phyloP scores from a whole-genome alignment of 2,888 invertebrate species.

The Scaptomyza parva region DNA sequence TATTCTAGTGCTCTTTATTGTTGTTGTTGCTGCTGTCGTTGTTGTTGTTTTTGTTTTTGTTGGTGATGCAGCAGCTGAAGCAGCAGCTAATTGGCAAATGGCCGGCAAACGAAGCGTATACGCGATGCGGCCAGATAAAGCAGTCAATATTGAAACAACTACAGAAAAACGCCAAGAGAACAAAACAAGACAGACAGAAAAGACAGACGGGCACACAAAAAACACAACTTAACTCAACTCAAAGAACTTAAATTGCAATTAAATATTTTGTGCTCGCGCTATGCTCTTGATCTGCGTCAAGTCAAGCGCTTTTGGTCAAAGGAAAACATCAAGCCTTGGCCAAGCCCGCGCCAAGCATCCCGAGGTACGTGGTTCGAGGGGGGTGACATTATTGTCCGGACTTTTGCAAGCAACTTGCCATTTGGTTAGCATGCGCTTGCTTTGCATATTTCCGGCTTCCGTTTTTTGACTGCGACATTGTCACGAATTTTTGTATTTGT shows the following conservation, averaged over 20 bases:
- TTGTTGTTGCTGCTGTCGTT: no score
- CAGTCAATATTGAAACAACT: conserved; percentile 13
- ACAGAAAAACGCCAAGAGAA: neutral
- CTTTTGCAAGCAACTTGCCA: conserved; percentile 18
- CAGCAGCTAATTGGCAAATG: conserved; percentile 60
- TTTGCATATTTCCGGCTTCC: conserved; percentile 63
- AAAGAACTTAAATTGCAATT: conserved; percentile 36
- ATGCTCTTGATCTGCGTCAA: conserved; percentile 33
- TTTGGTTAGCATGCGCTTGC: conserved; percentile 35
- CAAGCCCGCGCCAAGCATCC: neutral
- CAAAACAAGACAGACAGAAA: no score
- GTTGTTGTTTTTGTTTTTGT: neutral
- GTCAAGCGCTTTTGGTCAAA: conserved; percentile 33
- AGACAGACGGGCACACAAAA: no score
- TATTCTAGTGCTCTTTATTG: no score
- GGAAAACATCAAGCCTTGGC: neutral
- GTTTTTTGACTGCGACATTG: conserved; percentile 50
- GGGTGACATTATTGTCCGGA: conserved; percentile 33
- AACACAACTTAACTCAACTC: neutral
- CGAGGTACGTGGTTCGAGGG: no score
- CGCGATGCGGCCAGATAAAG: conserved; percentile 40
- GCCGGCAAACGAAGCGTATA: conserved; percentile 50
- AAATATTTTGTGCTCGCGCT: conserved; percentile 13
- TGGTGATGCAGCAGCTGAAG: conserved; percentile 22
- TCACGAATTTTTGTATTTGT: conserved; percentile 42